Percentiles rank a stretch among this genome's conserved stretches.
Evolutionary conservation across 2,888 invertebrate genomes (phyloP).

Genomic region (Hypercompe scribonia): DNA sequence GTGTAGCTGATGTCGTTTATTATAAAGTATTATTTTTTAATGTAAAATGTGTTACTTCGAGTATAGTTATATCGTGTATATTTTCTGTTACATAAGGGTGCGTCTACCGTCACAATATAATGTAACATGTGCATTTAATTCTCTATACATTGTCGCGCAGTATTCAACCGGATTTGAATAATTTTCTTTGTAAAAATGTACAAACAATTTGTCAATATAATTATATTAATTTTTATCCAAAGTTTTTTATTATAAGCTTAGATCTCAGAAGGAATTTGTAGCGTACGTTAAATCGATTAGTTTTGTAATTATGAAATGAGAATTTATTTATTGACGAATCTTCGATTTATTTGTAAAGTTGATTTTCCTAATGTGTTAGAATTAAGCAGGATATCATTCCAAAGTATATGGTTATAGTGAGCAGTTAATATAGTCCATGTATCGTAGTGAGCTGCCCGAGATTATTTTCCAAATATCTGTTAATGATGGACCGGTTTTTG

Average conservation of each 20-base stretch:
- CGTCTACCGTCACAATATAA: constrained; percentile 70
- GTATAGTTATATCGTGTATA: constrained; percentile 53
- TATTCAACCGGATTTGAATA: constrained; percentile 66
- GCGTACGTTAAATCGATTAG: constrained; percentile 73
- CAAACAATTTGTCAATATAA: constrained; percentile 77
- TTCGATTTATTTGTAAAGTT: constrained; percentile 76
- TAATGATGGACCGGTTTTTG: constrained; percentile 77
- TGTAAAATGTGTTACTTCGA: constrained; percentile 69
- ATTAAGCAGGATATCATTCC: constrained; percentile 82
- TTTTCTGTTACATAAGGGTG: constrained; percentile 65
- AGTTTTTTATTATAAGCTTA: constrained; percentile 84
- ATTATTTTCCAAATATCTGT: constrained; percentile 71
- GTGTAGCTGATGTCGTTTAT: constrained; percentile 61
- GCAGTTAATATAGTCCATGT: constrained; percentile 63
- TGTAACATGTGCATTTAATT: constrained; percentile 66
- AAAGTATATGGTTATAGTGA: constrained; percentile 73
- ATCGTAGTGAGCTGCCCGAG: constrained; percentile 68
- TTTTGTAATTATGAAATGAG: constrained; percentile 78
- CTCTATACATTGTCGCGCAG: constrained; percentile 66
- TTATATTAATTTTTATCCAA: constrained; percentile 83
- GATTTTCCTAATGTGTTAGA: constrained; percentile 68
- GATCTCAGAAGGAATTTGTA: constrained; percentile 83
- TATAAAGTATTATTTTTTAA: constrained; percentile 76
- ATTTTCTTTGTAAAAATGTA: constrained; percentile 84
- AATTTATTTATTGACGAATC: constrained; percentile 82